Base-by-base conservation (phyloP, 2,888 invertebrate species). In the Ophion costatus region DNA sequence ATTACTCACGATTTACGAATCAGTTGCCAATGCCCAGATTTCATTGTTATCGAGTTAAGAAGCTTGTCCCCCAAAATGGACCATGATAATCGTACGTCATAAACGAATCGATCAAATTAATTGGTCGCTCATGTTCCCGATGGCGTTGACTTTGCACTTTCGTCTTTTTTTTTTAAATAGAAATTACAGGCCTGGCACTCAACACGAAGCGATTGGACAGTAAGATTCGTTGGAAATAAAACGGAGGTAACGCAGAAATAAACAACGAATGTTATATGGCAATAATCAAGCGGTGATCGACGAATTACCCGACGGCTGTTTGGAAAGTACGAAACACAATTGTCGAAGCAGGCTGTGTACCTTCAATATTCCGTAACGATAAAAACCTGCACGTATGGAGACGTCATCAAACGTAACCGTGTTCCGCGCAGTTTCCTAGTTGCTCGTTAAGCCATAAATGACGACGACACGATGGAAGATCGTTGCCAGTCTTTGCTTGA, bases 401-500 rank as follows among this genome's bases (percentile, higher is more conserved):
- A 29, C 6, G 17, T n/a, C 17, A 33, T n/a, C 7, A 64, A 24
- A 11, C 59, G 38, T 69, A n/a, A 17, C 78, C 78, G 57, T 81
- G 24, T 29, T 82, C 70, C 2, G 11, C 17, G 45, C 24, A 64
- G 67, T 78, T 77, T 71, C 85, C 56, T 88, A 91, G 71, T 89
- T 88, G 75, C 86, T 89, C 87, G 90, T 93, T 89, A 95, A 94
- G 70, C 94, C 94, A 87, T 95, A 95, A 80, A 95, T 92, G 56
- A 92, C 90, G 38, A 94, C 94, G 38, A 96, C 94, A 76, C 95
- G 94, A 88, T 95, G 94, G 85, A 95, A 94, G 90, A 95, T 94
- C 82, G 94, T 94, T 20, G 95, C 95, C 61, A 96, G 93, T 77
- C 95, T 94, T 87, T 95, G 95, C 89, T 95, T 94, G 79, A 96